Conservation (phyloP, 2,888 invertebrate genomes). For the Ryuthela nishihirai region DNA sequence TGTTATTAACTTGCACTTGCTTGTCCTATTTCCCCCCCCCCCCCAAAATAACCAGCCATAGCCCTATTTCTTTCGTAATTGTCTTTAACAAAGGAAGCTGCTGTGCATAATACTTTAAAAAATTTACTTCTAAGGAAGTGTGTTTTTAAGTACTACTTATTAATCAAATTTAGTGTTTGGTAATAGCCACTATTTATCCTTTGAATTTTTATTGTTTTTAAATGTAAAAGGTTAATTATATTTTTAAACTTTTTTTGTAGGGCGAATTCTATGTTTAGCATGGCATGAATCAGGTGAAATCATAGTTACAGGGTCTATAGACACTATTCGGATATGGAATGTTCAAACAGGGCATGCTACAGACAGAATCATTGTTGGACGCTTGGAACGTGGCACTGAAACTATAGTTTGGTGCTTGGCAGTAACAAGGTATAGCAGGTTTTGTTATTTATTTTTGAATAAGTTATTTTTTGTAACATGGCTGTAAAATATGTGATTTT, state of each 20-base stretch:
- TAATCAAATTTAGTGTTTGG: too few species aligned
- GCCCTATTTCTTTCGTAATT: too few species aligned
- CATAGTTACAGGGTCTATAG: slow-evolving; percentile 71
- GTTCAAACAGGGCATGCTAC: slow-evolving; percentile 76
- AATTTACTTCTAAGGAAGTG: too few species aligned
- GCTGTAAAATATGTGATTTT: not conserved
- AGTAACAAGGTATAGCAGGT: slow-evolving; percentile 61
- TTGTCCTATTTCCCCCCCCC: too few species aligned
- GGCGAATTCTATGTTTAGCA: slow-evolving; percentile 76
- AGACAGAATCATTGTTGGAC: slow-evolving; percentile 70
- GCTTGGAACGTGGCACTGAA: slow-evolving; percentile 61
- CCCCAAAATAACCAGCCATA: too few species aligned
- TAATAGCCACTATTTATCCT: too few species aligned
- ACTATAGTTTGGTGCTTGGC: slow-evolving; percentile 86
- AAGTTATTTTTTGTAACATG: not conserved
- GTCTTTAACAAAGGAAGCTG: too few species aligned
- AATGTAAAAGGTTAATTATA: too few species aligned
- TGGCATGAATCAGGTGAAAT: slow-evolving; percentile 72
- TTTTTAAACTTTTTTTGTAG: slow-evolving; percentile 46
- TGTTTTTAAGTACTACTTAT: too few species aligned
- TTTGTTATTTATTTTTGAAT: slow-evolving; percentile 32
- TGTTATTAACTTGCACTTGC: too few species aligned
- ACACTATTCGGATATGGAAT: slow-evolving; percentile 84
- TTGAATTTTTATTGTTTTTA: too few species aligned
- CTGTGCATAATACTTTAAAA: too few species aligned